These are phyloP conservation scores for Scaptomyza hsui DNA, from an alignment of 1,140 invertebrate species.

Conservation along the genomic window DNA sequence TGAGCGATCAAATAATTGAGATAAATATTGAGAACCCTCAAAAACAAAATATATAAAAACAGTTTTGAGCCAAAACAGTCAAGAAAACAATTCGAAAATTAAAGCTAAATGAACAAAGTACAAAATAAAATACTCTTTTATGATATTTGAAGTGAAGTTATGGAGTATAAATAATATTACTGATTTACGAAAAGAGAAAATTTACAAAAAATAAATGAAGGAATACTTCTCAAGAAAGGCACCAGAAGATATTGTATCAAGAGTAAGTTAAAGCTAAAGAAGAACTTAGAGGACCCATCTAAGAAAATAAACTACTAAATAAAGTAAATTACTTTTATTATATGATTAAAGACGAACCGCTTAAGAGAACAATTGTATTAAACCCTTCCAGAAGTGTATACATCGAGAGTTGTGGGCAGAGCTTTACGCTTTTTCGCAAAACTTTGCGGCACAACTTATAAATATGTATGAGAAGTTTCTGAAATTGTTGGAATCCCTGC, in stretches of 20 bases:
- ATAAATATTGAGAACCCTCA: conserved; percentile 52
- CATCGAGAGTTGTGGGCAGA: conserved; percentile 59
- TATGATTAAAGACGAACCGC: too few species aligned
- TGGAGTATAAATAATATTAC: too few species aligned
- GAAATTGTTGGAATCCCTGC: conserved; percentile 83
- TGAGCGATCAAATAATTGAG: conserved; percentile 76
- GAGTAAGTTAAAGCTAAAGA: too few species aligned
- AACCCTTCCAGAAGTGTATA: conserved; percentile 17
- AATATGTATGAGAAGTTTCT: conserved; percentile 83
- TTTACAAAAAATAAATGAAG: too few species aligned
- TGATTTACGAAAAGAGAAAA: too few species aligned
- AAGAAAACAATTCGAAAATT: conserved; percentile 23
- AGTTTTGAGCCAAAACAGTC: conserved; percentile 20
- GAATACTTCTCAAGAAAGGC: background rate
- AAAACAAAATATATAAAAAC: background rate
- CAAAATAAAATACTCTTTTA: conserved; percentile 12
- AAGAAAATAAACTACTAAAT: too few species aligned
- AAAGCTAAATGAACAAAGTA: background rate
- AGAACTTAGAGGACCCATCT: too few species aligned
- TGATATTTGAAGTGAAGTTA: background rate
- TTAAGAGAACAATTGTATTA: too few species aligned
- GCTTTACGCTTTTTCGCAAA: conserved; percentile 68
- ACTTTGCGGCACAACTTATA: conserved; percentile 73
- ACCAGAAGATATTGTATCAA: too few species aligned
- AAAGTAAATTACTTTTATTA: too few species aligned